phyloP scores from a whole-genome alignment of 1,140 invertebrate genomes.

The Prorops nasuta region DNA sequence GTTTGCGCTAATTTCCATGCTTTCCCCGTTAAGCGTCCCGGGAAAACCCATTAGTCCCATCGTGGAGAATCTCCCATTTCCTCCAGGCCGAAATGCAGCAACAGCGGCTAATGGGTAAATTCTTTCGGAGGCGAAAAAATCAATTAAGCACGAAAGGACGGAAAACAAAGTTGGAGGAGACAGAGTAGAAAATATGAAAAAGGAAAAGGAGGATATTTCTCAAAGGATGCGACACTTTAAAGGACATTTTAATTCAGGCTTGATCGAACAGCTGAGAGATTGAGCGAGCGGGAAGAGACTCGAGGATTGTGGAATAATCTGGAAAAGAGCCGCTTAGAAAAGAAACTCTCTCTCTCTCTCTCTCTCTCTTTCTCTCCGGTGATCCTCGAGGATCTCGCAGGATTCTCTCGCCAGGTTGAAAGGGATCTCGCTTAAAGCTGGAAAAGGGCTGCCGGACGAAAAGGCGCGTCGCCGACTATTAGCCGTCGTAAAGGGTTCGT shows the following conservation, averaged over 20 bases:
- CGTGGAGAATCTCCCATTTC: too few relatives aligned
- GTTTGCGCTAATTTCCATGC: constrained; percentile 28
- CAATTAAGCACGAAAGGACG: not conserved
- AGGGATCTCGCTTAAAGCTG: constrained; percentile 30
- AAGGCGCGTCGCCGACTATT: constrained; percentile 20
- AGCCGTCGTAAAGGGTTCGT: constrained; percentile 44
- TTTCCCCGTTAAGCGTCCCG: too few relatives aligned
- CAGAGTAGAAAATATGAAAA: constrained; percentile 8
- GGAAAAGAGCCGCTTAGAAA: too few relatives aligned
- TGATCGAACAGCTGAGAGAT: constrained; percentile 7
- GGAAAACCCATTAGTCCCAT: too few relatives aligned
- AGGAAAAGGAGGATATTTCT: not conserved
- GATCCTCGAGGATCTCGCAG: not conserved
- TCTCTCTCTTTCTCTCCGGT: too few relatives aligned
- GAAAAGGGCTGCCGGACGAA: constrained; percentile 28
- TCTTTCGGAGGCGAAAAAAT: too few relatives aligned
- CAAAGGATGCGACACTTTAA: not conserved
- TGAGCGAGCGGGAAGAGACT: constrained; percentile 17
- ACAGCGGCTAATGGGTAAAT: too few relatives aligned
- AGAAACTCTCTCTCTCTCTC: too few relatives aligned
- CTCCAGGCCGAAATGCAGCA: too few relatives aligned
- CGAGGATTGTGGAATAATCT: not conserved
- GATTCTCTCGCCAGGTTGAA: constrained; percentile 11
- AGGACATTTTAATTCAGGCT: not conserved
- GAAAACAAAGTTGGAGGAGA: not conserved